Evolutionary conservation across 2,888 invertebrate species (phyloP).

Genomic region (Phania funesta): DNA sequence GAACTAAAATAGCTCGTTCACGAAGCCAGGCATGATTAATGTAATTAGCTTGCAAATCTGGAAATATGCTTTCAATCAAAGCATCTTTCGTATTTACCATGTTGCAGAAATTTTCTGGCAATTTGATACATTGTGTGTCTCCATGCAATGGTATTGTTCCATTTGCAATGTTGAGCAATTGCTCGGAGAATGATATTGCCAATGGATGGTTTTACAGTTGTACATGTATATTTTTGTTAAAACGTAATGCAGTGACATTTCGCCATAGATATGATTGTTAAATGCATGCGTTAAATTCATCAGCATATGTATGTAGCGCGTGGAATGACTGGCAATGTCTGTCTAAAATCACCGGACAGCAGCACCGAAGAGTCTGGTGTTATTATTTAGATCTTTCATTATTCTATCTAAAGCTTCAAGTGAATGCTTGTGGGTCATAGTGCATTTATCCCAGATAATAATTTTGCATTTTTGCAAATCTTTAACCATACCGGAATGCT

Average conservation of each 20-base stretch:
- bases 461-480: neutral
- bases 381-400: neutral
- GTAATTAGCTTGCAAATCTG: too few relatives aligned
- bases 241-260: neutral
- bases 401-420: neutral
- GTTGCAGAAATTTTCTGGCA: too few relatives aligned
- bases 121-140: too few relatives aligned
- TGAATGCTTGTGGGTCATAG: neutral
- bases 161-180: too few relatives aligned
- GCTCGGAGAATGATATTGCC: too few relatives aligned
- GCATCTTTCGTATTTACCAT: too few relatives aligned
- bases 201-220: slow-evolving; percentile 12
- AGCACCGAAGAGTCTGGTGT: slow-evolving; percentile 17
- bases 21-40: too few relatives aligned
- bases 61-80: too few relatives aligned
- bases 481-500: neutral
- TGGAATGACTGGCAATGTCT: slow-evolving; percentile 39
- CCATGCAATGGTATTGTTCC: too few relatives aligned
- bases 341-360: slow-evolving; percentile 51
- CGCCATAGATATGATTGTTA: slow-evolving; percentile 30
- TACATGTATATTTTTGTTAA: slow-evolving; percentile 19
- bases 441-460: neutral
- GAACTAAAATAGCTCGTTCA: too few relatives aligned
- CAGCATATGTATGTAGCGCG: slow-evolving; percentile 30
- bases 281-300: slow-evolving; percentile 42